These are phyloP conservation scores for Phainopepla nitens DNA, from an alignment of 2,113 vertebrate genomes.

Conservation along the genomic window DNA sequence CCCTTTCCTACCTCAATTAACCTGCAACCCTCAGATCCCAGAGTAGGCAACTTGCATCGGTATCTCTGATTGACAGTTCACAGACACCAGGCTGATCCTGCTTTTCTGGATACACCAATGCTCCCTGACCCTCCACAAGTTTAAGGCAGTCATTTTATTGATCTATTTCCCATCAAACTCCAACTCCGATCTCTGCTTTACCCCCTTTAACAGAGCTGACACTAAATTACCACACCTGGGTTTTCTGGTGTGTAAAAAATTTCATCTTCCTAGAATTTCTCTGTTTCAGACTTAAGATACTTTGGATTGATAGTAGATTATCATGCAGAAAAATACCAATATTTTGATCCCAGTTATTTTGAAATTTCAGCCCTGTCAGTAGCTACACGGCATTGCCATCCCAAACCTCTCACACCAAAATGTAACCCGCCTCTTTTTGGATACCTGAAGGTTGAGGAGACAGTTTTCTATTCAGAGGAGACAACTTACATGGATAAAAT, in stretches of 20 bases:
- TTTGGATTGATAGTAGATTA: neutral
- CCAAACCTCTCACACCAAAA: neutral
- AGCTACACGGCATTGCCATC: neutral
- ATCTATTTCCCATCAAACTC: neutral
- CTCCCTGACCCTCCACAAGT: neutral
- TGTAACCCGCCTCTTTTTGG: neutral
- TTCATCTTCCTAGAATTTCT: neutral
- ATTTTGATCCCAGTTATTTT: neutral
- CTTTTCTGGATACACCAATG: neutral
- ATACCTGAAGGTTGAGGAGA: neutral
- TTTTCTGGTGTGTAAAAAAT: neutral
- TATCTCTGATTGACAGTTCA: neutral
- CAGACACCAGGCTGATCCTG: neutral
- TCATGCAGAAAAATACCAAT: neutral
- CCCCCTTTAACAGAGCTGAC: neutral
- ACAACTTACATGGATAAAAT: neutral
- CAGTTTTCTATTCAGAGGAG: neutral
- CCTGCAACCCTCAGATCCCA: neutral
- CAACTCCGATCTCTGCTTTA: neutral
- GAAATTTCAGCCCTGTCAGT: neutral
- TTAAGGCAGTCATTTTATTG: neutral
- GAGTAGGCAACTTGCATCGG: rapidly evolving
- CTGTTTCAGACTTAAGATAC: neutral
- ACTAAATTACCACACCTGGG: neutral
- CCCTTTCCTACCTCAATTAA: neutral